These are phyloP conservation scores for Danionella cerebrum DNA, from an alignment of 2,113 vertebrate genomes.

Conservation along the genomic window DNA sequence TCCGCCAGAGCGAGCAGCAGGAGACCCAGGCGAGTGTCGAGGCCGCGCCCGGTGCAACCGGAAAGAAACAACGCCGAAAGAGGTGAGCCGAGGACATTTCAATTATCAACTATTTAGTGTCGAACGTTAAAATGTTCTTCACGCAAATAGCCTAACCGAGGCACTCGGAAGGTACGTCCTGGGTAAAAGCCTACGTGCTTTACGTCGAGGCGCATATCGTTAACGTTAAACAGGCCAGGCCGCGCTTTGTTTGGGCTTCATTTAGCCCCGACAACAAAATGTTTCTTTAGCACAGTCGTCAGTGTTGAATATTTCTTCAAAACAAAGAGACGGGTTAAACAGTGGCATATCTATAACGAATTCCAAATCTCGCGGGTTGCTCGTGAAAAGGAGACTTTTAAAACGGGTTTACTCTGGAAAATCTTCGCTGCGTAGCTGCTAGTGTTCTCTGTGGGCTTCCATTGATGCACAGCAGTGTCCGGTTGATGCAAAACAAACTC, in stretches of 20 bases:
- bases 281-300: neutral
- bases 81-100: conserved; percentile 64
- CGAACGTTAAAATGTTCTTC: neutral
- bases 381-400: neutral
- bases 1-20: conserved; percentile 98
- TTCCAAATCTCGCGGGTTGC: neutral
- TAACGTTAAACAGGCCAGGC: conserved; percentile 67
- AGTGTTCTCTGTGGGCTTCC: conserved; percentile 29
- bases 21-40: conserved; percentile 98
- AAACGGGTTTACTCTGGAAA: neutral
- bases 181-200: conserved; percentile 40
- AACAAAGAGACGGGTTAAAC: too few species aligned
- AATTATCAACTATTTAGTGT: neutral
- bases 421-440: conserved; percentile 40
- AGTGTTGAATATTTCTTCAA: too few species aligned
- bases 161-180: neutral
- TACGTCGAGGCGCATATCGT: conserved; percentile 64
- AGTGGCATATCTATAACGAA: too few species aligned
- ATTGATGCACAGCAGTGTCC: conserved; percentile 1
- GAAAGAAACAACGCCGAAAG: conserved; percentile 90
- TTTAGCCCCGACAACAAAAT: conserved; percentile 4
- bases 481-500: neutral
- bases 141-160: neutral
- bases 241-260: conserved; percentile 87
- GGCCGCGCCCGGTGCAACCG: conserved; percentile 99